Conservation (phyloP, 2,888 invertebrate genomes). For the Rotaria socialis region DNA sequence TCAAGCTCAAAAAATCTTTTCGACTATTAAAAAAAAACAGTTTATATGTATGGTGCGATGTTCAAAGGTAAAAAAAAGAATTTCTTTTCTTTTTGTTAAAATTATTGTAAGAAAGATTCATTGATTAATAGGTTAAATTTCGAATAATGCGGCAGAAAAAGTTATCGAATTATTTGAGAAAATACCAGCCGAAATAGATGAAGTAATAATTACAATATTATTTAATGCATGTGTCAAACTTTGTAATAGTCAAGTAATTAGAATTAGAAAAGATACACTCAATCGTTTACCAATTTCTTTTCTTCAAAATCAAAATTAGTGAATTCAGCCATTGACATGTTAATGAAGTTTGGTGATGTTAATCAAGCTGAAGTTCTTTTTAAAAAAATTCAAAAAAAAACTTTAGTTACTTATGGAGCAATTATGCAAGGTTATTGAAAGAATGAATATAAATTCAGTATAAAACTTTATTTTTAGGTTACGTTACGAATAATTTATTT, state of each 20-base stretch:
- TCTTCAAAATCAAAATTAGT: not conserved
- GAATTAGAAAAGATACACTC: too few species aligned
- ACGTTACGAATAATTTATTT: too few species aligned
- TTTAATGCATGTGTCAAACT: not conserved
- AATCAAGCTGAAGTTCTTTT: not conserved
- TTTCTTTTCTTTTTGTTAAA: too few species aligned
- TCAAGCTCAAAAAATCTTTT: too few species aligned
- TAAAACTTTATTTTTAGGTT: too few species aligned
- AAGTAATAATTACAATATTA: not conserved
- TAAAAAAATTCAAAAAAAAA: not conserved
- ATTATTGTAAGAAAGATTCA: too few species aligned
- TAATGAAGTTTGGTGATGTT: not conserved
- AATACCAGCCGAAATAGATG: not conserved
- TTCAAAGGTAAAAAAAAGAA: too few species aligned
- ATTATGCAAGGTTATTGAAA: not conserved
- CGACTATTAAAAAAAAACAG: too few species aligned
- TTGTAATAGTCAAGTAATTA: not conserved
- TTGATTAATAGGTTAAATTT: not conserved
- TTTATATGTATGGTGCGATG: too few species aligned
- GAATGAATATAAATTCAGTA: too few species aligned
- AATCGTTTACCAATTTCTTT: not conserved
- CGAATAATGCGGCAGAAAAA: not conserved
- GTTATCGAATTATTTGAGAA: not conserved
- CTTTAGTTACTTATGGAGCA: not conserved
- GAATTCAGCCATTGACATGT: not conserved